Evolutionary conservation across 1,140 invertebrate genomes (phyloP), one percentile per base, ranked within the genome.

Genomic region (Drosophila sp.): DNA sequence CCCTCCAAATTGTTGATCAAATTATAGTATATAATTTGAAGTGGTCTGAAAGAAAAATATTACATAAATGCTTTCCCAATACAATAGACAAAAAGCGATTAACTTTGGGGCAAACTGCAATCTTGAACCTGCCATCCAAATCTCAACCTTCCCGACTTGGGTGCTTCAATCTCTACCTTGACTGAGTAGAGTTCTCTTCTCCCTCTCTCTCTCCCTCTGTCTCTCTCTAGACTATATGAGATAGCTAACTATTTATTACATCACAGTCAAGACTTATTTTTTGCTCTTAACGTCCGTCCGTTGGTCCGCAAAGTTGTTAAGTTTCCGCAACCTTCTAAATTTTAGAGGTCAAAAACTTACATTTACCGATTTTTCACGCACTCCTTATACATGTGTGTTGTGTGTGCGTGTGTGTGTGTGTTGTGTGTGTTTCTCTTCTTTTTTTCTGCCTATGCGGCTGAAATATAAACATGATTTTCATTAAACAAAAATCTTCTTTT

Each of bases 291-390:
- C 33, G 10, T 35, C 10, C 33, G 3, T 35, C 35, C 1, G 35
- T 11, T 4, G 3, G 33, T 35, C 11, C 10, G 35, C 33, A 33
- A 10, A 38, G 35, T 44, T 23, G 6, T 47, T 2, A 4, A 75
- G 64, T 65, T 75, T 75, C 63, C n/a, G 17, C 23, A 17, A 23
- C 35, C 41, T 68, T 65, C 25, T 17, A 4, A 40, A 27, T 11
- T 50, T 72, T 6, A 7, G 23, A 76, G 73, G 73, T 76, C 66
- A 76, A 76, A 76, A 66, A 33, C 17, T 76, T 70, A 69, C 72
- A 76, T 70, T 76, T 76, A 60, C 73, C 73, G 76, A 76, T 76
- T 76, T 76, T 76, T 70, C 73, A 76, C 73, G 73, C 73, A 76
- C 73, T 76, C 70, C 66, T 70, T 70, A 29, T 56, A 41, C 35